Evolutionary conservation across 2,113 vertebrate species (phyloP), one percentile per base, ranked within the genome.

Genomic region (Benthochromis sp.): DNA sequence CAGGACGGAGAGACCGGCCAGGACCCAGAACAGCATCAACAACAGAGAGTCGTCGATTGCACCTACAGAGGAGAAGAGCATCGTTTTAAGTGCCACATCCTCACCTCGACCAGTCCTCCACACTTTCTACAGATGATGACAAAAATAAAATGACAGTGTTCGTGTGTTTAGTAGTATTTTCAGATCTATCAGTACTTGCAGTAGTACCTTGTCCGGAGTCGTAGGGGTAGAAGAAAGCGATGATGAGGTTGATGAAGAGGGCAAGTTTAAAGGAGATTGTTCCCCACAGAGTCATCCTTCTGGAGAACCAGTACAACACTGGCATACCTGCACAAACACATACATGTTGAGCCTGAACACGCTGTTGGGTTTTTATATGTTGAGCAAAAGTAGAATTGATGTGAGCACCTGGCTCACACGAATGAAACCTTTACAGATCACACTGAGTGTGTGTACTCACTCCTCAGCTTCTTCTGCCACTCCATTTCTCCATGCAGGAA

Each of bases 401-500:
- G 27, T 8, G 71, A 78, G 6, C 24, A 7, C 14, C 27, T 0
- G 19, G 61, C 19, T 66, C 61, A 3, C 34, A n/a, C 0, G 0
- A 38, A 38, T 0, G 17, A 38, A 69, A 13, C 10, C 31, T 40
- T 1, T 13, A 21, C n/a, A 71, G n/a, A 27, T 43, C 66, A 1
- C n/a, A 21, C 13, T 3, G 38, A 45, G 21, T 36, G 17, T 55
- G 10, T 3, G 6, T 6, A 1, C 98, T 97, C 96, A 99, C 99
- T 99, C 93, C 98, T 96, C 71, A 99, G 97, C 85, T 98, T 99
- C 95, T 97, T 98, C 96, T 99, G 99, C 99, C 99, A 99, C 92
- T 99, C 97, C 99, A 99, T 99, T 96, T 99, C 99, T 16, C 99
- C 99, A 86, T 99, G 98, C 79, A 99, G 97, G 94, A 99, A 99